Evolutionary conservation across 2,888 invertebrate species (phyloP).

Genomic region (Helobdella robusta): DNA sequence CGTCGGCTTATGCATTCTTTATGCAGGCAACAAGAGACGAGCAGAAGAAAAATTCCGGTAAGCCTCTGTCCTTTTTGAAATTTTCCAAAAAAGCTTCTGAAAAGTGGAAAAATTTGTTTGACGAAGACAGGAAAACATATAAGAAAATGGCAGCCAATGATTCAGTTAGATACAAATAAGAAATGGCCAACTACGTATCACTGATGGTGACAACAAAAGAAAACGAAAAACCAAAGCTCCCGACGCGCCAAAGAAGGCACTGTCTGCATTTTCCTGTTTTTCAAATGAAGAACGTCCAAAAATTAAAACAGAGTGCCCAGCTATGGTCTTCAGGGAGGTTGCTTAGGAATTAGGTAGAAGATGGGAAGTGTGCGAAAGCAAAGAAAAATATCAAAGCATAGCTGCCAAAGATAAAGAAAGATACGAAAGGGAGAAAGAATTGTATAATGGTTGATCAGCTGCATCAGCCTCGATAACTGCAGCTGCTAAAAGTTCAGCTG

Average conservation of each 20-base stretch:
- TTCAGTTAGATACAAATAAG: conserved; percentile 19
- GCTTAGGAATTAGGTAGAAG: conserved; percentile 89
- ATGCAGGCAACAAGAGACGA: conserved; percentile 19
- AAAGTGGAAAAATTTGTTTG: conserved; percentile 16
- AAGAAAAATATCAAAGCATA: conserved; percentile 81
- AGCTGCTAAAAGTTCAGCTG: conserved; percentile 10
- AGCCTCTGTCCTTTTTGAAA: neutral
- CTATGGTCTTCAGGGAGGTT: conserved; percentile 87
- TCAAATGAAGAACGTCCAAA: conserved; percentile 92
- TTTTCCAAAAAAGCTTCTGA: conserved; percentile 18
- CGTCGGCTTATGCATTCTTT: conserved; percentile 20
- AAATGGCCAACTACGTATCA: conserved; percentile 21
- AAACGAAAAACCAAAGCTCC: conserved; percentile 82
- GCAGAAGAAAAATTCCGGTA: conserved; percentile 15
- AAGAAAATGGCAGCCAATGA: conserved; percentile 18
- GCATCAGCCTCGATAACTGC: conserved; percentile 4
- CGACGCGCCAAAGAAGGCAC: conserved; percentile 93
- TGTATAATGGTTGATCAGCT: conserved; percentile 27
- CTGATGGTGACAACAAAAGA: conserved; percentile 60
- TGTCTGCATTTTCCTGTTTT: conserved; percentile 99
- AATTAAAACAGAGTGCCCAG: conserved; percentile 82
- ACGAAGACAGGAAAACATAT: conserved; percentile 24
- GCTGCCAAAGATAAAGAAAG: conserved; percentile 88
- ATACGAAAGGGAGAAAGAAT: conserved; percentile 62
- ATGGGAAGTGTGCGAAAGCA: conserved; percentile 74